These are phyloP conservation scores for Myocastor coypus DNA, from an alignment of 2,113 vertebrate genomes.

Conservation along the genomic window DNA sequence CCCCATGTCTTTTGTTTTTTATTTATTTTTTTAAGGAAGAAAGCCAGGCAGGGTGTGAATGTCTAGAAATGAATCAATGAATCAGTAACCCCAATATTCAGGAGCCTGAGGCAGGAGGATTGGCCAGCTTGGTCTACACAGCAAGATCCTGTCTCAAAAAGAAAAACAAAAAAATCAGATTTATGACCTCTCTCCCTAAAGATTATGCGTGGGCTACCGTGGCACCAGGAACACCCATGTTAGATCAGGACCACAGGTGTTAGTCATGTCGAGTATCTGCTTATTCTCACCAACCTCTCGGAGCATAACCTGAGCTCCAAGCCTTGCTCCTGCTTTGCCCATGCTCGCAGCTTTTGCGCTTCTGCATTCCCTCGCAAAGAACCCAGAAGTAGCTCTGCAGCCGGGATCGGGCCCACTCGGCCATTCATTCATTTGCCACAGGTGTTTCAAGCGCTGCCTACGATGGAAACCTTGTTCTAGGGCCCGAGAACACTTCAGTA, in stretches of 20 bases:
- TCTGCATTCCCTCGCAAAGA: not conserved
- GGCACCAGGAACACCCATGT: not conserved
- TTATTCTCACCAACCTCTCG: not conserved
- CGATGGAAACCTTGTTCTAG: not conserved
- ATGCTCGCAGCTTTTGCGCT: not conserved
- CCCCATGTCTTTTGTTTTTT: not conserved
- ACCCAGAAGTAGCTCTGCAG: not conserved
- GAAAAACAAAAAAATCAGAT: not conserved
- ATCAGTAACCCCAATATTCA: not conserved
- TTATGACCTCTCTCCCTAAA: not conserved
- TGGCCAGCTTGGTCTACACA: not conserved
- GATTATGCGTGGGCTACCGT: not conserved
- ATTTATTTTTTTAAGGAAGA: not conserved
- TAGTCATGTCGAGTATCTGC: not conserved
- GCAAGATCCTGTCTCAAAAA: not conserved
- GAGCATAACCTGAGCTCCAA: not conserved
- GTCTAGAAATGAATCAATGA: too few relatives aligned
- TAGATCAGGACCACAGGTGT: not conserved
- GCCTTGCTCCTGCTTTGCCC: not conserved
- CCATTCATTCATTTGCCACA: not conserved
- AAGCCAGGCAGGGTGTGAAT: not conserved
- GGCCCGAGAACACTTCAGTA: not conserved
- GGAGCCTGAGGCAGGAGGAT: not conserved
- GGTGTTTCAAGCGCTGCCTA: not conserved
- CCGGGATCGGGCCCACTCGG: too few relatives aligned